phyloP scores from a whole-genome alignment of 2,797 vertebrate genomes.

The Octomys mimax region DNA sequence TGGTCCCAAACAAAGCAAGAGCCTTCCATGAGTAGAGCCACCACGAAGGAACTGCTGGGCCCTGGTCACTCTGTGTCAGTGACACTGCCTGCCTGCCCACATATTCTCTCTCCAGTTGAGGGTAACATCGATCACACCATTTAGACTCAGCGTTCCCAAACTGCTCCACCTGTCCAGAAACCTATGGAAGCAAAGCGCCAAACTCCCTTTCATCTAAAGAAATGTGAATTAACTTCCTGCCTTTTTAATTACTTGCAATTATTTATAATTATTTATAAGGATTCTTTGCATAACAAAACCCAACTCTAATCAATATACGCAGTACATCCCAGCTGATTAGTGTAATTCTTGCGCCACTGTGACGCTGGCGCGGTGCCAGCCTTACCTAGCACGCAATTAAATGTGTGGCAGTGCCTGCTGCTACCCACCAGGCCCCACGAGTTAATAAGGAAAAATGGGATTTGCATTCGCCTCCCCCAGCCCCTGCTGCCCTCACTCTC shows the following conservation, averaged over 20 bases:
- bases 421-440: slow-evolving; percentile 71
- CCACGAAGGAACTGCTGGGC: not conserved
- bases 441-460: slow-evolving; percentile 64
- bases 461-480: slow-evolving; percentile 68
- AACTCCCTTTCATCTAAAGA: slow-evolving; percentile 72
- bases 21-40: not conserved
- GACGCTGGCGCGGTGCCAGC: slow-evolving; percentile 55
- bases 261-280: slow-evolving; percentile 72
- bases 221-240: slow-evolving; percentile 76
- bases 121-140: slow-evolving; percentile 30
- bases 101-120: slow-evolving; percentile 56
- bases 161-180: slow-evolving; percentile 24
- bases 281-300: slow-evolving; percentile 77
- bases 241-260: slow-evolving; percentile 80
- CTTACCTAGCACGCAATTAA: slow-evolving; percentile 73
- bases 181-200: slow-evolving; percentile 62
- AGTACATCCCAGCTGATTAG: slow-evolving; percentile 71
- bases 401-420: slow-evolving; percentile 69
- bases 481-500: slow-evolving; percentile 18
- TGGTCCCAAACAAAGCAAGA: slow-evolving; percentile 49
- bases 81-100: not conserved
- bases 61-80: not conserved
- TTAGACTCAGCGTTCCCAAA: slow-evolving; percentile 10
- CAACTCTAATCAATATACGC: slow-evolving; percentile 75
- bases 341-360: slow-evolving; percentile 57